Evolutionary conservation across 2,888 invertebrate genomes (phyloP).

Genomic region (Amphiduros pacificus): DNA sequence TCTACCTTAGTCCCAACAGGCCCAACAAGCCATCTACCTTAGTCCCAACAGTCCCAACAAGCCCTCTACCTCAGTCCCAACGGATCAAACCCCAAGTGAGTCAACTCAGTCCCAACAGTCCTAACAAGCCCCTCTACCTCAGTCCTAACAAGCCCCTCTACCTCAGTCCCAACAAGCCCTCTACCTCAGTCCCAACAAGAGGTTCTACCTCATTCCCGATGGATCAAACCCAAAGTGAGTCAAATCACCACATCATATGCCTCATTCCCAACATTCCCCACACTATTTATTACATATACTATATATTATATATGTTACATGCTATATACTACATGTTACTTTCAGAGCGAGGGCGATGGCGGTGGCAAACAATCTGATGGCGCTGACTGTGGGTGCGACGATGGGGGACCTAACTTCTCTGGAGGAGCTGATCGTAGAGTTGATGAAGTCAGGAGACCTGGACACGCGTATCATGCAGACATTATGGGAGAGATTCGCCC

Average conservation of each 20-base stretch:
- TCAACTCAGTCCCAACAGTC: too few species aligned
- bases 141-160: slow-evolving; percentile 76
- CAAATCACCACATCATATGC: too few species aligned
- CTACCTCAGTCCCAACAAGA: too few species aligned
- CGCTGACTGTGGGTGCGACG: slow-evolving; percentile 65
- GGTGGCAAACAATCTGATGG: slow-evolving; percentile 68
- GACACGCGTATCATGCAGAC: slow-evolving; percentile 66
- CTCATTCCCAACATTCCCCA: too few species aligned
- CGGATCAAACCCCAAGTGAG: too few species aligned
- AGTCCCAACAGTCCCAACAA: too few species aligned
- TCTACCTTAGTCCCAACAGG: slow-evolving; percentile 64
- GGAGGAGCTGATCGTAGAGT: slow-evolving; percentile 62
- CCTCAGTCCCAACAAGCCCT: too few species aligned
- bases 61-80: slow-evolving; percentile 66
- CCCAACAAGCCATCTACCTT: too few species aligned
- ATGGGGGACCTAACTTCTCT: slow-evolving; percentile 68
- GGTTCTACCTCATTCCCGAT: too few species aligned
- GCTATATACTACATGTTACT: background rate
- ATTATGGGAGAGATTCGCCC: slow-evolving; percentile 81
- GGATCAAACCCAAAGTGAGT: too few species aligned
- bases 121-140: too few species aligned
- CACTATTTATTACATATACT: too few species aligned
- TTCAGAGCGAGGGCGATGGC: slow-evolving; percentile 61
- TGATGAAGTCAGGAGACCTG: slow-evolving; percentile 56
- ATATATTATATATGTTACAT: background rate